These are phyloP conservation scores for Hemiscyllium ocellatum DNA, from an alignment of 2,113 vertebrate genomes.

Conservation along the genomic window DNA sequence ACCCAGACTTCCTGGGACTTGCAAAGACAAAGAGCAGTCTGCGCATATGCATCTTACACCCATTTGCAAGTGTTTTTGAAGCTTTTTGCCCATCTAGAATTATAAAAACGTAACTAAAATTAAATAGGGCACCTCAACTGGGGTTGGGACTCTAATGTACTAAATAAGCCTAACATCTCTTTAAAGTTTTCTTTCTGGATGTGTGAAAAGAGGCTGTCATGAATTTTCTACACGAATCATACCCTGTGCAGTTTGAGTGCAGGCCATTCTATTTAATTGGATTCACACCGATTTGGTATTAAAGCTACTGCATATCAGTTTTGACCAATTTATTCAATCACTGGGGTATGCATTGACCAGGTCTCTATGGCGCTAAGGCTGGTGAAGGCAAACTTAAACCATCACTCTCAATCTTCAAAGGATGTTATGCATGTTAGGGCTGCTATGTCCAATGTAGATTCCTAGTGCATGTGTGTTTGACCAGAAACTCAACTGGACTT, in stretches of 20 bases:
- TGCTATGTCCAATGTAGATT: no score
- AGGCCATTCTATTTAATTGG: neutral
- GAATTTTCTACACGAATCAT: neutral
- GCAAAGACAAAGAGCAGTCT: neutral
- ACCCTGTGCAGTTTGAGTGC: neutral
- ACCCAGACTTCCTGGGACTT: no score
- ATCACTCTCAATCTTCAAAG: no score
- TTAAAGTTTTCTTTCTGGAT: neutral
- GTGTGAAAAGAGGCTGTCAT: neutral
- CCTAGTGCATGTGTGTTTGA: no score
- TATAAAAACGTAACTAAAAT: neutral
- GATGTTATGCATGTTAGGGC: no score
- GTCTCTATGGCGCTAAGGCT: no score
- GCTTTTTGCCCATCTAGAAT: neutral
- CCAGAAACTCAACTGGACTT: no score
- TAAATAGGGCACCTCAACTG: neutral
- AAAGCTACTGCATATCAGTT: no score
- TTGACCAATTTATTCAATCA: no score
- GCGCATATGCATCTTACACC: neutral
- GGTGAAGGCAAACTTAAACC: no score
- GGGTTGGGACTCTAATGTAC: neutral
- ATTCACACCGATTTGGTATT: neutral
- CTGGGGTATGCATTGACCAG: no score
- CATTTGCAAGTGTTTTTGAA: neutral
- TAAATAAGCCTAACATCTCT: neutral